Base-by-base conservation (phyloP, 2,888 invertebrate species). In the Pachycephus smyrnensis region DNA sequence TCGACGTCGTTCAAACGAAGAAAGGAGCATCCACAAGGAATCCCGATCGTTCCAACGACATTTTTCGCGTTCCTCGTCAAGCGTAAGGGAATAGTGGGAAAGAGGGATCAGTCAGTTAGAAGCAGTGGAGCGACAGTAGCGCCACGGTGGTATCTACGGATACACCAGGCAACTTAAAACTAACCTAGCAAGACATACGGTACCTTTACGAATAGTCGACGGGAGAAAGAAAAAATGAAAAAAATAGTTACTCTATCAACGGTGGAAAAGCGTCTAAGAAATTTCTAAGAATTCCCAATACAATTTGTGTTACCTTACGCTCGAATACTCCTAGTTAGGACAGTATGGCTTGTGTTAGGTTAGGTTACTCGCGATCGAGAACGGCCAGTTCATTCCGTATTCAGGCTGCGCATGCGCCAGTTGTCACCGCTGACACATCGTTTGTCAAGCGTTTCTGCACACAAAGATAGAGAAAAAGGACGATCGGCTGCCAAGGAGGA, bases 351-450 rank as follows among this genome's bases (percentile, higher is more conserved):
- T 55, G 55, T 4, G 55, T 55, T 55, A 55, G 55, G 55, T 55
- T 55, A 55, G 55, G 55, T 55, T 55, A 55, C 9, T 11, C 32
- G 71, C 71, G 71, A 71, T 31, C 71, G 71, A 71, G 31, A 31
- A 33, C 71, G 80, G 82, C 82, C 79, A 86, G 84, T 86, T 90
- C 89, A 91, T 91, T 90, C 88, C 82, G 91, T 89, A 91, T 91
- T 91, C 91, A 90, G 91, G 87, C 82, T 86, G 88, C 90, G 90
- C 90, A 87, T 90, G 90, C 89, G 90, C 91, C 89, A 91, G 91
- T 91, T 91, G 91, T 91, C 91, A 91, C 88, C 84, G 90, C 90
- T 91, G 91, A 91, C 91, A 91, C 91, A 89, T 91, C 90, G 90
- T 91, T 89, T 88, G 91, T 91, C 91, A 91, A 90, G 87, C 85